Percentiles rank a stretch among this genome's conserved stretches.
phyloP scores from a whole-genome alignment of 2,113 vertebrate genomes.

The Dicrurus megarhynchus region DNA sequence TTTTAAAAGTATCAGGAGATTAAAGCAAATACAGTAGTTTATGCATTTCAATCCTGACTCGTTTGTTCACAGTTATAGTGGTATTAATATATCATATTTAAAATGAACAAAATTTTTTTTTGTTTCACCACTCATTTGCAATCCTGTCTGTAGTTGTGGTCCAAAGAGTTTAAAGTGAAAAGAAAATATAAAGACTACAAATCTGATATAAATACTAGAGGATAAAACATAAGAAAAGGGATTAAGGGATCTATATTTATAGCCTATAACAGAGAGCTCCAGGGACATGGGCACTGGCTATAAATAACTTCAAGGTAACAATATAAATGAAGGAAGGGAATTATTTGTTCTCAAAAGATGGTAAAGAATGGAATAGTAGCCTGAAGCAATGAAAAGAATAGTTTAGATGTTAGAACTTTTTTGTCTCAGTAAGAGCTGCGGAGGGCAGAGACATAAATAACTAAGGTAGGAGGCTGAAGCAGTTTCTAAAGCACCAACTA shows the following conservation, averaged over 20 bases:
- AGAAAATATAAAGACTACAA: conserved; percentile 18
- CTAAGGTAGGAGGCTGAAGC: background rate
- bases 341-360: conserved; percentile 61
- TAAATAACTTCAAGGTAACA: conserved; percentile 70
- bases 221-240: conserved; percentile 53
- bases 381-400: conserved; percentile 18
- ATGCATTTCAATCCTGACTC: background rate
- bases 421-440: background rate
- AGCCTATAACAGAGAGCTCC: conserved; percentile 30
- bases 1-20: background rate
- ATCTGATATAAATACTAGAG: conserved; percentile 41
- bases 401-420: conserved; percentile 9
- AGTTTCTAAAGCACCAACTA: background rate
- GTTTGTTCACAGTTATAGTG: background rate
- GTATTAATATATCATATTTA: background rate
- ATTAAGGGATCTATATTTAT: conserved; percentile 68
- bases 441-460: conserved; percentile 18
- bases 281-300: conserved; percentile 47
- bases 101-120: background rate
- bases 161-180: conserved; percentile 1
- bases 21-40: background rate
- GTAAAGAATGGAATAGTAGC: conserved; percentile 26
- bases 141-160: background rate
- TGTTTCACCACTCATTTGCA: background rate
- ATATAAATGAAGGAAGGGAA: conserved; percentile 67